Percentiles rank a stretch among this genome's conserved stretches.
These are phyloP conservation scores for Cataglyphis hispanica DNA, from an alignment of 1,140 invertebrate genomes.

Conservation along the genomic window DNA sequence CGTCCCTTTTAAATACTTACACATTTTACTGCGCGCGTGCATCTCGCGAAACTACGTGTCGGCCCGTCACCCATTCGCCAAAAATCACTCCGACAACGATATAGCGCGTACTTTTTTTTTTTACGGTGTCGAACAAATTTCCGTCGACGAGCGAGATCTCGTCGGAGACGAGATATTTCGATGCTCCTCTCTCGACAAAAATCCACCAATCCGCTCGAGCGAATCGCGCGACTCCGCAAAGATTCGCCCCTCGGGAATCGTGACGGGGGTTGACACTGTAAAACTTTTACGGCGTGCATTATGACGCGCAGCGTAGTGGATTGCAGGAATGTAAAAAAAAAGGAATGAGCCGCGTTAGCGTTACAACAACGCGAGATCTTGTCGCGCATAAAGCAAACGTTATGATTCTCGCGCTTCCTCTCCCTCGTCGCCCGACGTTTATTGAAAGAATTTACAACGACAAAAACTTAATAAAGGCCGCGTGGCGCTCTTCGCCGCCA, in stretches of 20 bases:
- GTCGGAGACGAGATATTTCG: background rate
- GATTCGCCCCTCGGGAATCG: conserved; percentile 25
- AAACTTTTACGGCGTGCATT: conserved; percentile 58
- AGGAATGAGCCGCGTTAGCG: background rate
- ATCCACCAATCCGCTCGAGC: conserved; percentile 32
- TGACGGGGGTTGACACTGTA: conserved; percentile 30
- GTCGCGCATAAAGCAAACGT: conserved; percentile 46
- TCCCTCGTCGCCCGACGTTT: conserved; percentile 14
- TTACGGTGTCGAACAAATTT: conserved; percentile 37
- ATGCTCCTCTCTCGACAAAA: conserved; percentile 8
- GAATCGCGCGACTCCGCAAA: conserved; percentile 10
- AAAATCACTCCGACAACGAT: conserved; percentile 32
- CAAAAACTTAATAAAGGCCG: conserved; percentile 56
- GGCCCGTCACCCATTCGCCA: background rate
- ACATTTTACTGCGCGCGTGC: background rate
- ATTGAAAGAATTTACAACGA: conserved; percentile 63
- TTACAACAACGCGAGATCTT: conserved; percentile 26
- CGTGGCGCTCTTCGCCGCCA: background rate
- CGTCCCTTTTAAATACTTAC: background rate
- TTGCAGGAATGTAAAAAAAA: conserved; percentile 15
- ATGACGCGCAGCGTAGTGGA: conserved; percentile 37
- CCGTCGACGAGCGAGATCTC: background rate
- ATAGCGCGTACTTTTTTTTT: background rate
- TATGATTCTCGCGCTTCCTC: conserved; percentile 38
- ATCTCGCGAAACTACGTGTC: background rate